A percentile compares a stretch with the other conserved stretches of the same genome.
Evolutionary conservation across 2,888 invertebrate genomes (phyloP).

Genomic region (Hemistola chrysoprasaria): DNA sequence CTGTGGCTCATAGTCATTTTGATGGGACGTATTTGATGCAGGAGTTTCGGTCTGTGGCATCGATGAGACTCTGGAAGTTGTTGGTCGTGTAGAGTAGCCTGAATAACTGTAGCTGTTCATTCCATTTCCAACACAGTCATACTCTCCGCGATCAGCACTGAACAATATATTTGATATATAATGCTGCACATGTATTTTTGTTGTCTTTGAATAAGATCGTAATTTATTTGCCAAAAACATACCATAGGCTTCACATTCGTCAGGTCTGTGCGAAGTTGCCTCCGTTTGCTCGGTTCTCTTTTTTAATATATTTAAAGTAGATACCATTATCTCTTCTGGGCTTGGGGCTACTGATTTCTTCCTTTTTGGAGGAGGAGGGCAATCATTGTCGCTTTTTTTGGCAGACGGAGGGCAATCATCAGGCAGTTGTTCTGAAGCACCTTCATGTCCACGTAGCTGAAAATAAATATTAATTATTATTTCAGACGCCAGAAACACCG

Average conservation of each 20-base stretch:
- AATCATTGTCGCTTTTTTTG: conserved; percentile 3
- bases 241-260: conserved; percentile 1
- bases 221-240: conserved; percentile 2
- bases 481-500: no score
- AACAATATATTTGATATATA: conserved; percentile 30
- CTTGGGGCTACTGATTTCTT: not conserved
- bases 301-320: not conserved
- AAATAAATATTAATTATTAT: no score
- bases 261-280: not conserved
- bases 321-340: conserved; percentile 3
- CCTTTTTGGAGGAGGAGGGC: no score
- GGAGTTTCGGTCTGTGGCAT: conserved; percentile 11
- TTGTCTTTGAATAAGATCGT: not conserved
- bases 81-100: no score
- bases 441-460: no score
- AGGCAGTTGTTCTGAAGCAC: conserved; percentile 10
- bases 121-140: not conserved
- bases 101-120: no score
- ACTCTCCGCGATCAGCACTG: conserved; percentile 28
- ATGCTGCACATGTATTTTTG: conserved; percentile 18
- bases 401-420: conserved; percentile 11
- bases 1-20: no score
- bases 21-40: conserved; percentile 25
- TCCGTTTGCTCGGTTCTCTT: conserved; percentile 4
- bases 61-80: not conserved